These are phyloP conservation scores for Habroteleia sp. DNA, from an alignment of 2,888 invertebrate genomes.

Conservation along the genomic window DNA sequence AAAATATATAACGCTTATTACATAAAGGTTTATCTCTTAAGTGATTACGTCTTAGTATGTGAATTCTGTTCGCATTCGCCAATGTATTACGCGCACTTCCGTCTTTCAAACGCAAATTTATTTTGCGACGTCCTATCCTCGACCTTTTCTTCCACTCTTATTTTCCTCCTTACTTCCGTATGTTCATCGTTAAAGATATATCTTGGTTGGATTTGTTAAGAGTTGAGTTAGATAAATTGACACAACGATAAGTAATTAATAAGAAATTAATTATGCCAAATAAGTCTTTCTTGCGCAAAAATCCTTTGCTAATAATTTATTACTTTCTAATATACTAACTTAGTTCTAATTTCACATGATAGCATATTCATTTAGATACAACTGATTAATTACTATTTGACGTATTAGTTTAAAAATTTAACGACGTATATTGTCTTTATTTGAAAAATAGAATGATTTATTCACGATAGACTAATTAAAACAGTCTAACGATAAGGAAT, in stretches of 20 bases:
- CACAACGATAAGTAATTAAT: not conserved
- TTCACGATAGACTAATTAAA: slow-evolving; percentile 36
- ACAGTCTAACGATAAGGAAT: slow-evolving; percentile 10
- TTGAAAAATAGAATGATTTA: slow-evolving; percentile 16
- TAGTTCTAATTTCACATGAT: too few relatives aligned
- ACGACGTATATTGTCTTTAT: not conserved
- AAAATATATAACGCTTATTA: slow-evolving; percentile 61
- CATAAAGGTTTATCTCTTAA: slow-evolving; percentile 58
- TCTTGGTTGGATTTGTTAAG: slow-evolving; percentile 36
- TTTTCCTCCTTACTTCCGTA: slow-evolving; percentile 69
- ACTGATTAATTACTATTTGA: too few relatives aligned
- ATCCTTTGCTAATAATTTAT: too few relatives aligned
- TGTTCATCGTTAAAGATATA: slow-evolving; percentile 61
- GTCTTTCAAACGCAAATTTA: slow-evolving; percentile 64
- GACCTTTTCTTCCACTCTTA: slow-evolving; percentile 66
- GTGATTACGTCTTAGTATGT: slow-evolving; percentile 57
- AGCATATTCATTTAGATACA: too few relatives aligned
- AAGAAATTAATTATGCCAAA: slow-evolving; percentile 4
- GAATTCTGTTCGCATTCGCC: slow-evolving; percentile 54
- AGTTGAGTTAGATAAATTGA: slow-evolving; percentile 2
- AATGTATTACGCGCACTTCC: slow-evolving; percentile 61
- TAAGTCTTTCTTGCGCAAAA: too few relatives aligned
- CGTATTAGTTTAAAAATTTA: not conserved
- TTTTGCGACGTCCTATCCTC: slow-evolving; percentile 61
- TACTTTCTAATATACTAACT: too few relatives aligned